Base-by-base conservation (phyloP, 2,888 invertebrate genomes). In the Phyto melanocephala region DNA sequence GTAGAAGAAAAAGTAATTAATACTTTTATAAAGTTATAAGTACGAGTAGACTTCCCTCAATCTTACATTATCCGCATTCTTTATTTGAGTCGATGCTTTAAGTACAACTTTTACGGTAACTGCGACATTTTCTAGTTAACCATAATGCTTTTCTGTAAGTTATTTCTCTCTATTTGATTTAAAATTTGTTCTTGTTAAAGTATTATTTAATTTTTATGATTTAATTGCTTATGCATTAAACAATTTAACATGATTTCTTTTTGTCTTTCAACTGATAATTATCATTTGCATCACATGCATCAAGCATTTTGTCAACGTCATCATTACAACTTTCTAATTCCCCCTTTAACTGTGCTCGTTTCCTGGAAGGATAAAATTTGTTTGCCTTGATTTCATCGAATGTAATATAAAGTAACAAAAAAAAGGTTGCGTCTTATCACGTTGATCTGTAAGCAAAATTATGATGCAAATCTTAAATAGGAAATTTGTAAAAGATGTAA, bases 171-270 rank as follows among this genome's bases (percentile, higher is more conserved):
- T 52, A 40, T 42, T 28, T 50, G n/a, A n/a, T n/a, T n/a, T n/a
- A n/a, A n/a, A n/a, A 20, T 13, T 0, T 33, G 33, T 11, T 35
- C 35, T 2, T 33, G 5, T n/a, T n/a, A 15, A 52, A 37, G 28
- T 20, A 45, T 42, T 50, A 65, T 40, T 50, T n/a, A 67, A 68
- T 80, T 75, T 54, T 76, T 65, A 81, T 60, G 67, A 67, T 81
- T 77, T 81, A 81, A 81, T 81, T 81, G 76, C 81, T 81, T 77
- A 62, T 72, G 54, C 76, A 75, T 75, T 79, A 79, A 67, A 67
- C 58, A 79, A 72, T 79, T 79, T 79, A 67, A 79, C 72, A 42
- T 72, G 58, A 72, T 72, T 72, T 15, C 15, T 28, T 40, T 40
- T 28, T 28, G n/a, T 65, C 11, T 42, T 70, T 17, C 40, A 56